Base-by-base conservation (phyloP, 2,888 invertebrate species). In the Linyphia triangularis region DNA sequence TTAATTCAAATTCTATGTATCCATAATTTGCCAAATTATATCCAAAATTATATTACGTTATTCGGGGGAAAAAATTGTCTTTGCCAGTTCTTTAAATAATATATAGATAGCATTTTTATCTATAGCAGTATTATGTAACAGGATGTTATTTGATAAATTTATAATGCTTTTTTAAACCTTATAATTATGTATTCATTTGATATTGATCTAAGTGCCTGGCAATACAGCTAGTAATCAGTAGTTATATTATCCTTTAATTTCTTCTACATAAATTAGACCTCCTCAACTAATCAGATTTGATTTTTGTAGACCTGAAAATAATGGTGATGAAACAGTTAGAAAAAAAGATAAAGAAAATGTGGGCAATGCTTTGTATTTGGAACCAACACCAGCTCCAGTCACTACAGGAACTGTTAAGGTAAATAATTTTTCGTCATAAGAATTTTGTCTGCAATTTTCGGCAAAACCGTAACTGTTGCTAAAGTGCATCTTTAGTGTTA, bases 301-400 rank as follows among this genome's bases (percentile, higher is more conserved):
- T 78, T 24, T n/a, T 24, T 72, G 2, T 40, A 88, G 86, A 13
- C 10, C 61, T 30, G 86, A 88, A 57, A 86, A 86, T 65, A 88
- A 88, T 81, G 86, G 86, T 5, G 86, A 88, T 43, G 86, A 88
- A 10, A 13, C 37, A 26, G 81, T 75, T 13, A 81, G 73, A 40
- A 88, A 67, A 63, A 81, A 86, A 57, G 79, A 73, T 6, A 86
- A 81, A 59, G 86, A 88, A 69, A 88, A 40, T 81, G 9, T 57
- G 4, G 81, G 75, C 30, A 61, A 51, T 30, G 1, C 73, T 26
- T 16, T 43, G 2, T 86, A 72, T 30, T 37, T 67, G 16, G 86
- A 88, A 73, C 24, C 57, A 2, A 3, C 69, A 19, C n/a, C 67
- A 33, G 28, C 40, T 16, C 79, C 79, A 33, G 16, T 73, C n/a